Evolutionary conservation across 2,888 invertebrate genomes (phyloP), one percentile per base, ranked within the genome.

Genomic region (Rhamphomyia laevipes): DNA sequence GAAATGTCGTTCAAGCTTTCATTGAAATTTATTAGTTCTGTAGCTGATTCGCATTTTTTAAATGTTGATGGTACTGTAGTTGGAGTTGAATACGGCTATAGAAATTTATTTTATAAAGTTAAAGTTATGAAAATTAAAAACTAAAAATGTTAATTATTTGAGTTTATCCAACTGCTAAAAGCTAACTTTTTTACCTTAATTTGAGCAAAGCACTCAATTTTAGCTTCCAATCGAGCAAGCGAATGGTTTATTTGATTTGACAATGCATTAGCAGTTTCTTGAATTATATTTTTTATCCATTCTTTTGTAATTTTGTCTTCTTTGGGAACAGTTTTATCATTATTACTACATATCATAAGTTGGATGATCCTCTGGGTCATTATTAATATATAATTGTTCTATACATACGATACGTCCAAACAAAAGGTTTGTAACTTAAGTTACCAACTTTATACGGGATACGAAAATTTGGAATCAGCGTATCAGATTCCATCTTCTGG

Each of bases 401-500:
- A n/a, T n/a, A n/a, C n/a, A n/a, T n/a, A n/a, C 21, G 21, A 21
- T 21, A 21, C 21, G 21, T 21, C 4, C 21, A 21, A 21, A 21
- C 21, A 21, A 21, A 21, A 21, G 5, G 21, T 21, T 21, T 21
- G 21, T 21, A 21, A 21, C 21, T 21, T 5, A 21, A 21, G 21
- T 21, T 21, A 21, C 5, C 21, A 21, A 21, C 4, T 21, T 21
- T 21, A 21, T 21, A 5, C 21, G 21, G 21, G 21, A 21, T 21
- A 21, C 21, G 21, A 12, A 11, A 17, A 16, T n/a, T 27, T 41
- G 47, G 51, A 53, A 45, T 51, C 52, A 51, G 55, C 55, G 51
- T 51, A 35, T 45, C 43, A 46, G 35, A 50, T 50, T 53, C 46
- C 50, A 38, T 27, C 54, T 51, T 48, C 50, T 51, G 51, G 52